Percentiles rank a stretch among this genome's conserved stretches.
phyloP scores from a whole-genome alignment of 2,888 invertebrate species.

The Anthoptus insignis region DNA sequence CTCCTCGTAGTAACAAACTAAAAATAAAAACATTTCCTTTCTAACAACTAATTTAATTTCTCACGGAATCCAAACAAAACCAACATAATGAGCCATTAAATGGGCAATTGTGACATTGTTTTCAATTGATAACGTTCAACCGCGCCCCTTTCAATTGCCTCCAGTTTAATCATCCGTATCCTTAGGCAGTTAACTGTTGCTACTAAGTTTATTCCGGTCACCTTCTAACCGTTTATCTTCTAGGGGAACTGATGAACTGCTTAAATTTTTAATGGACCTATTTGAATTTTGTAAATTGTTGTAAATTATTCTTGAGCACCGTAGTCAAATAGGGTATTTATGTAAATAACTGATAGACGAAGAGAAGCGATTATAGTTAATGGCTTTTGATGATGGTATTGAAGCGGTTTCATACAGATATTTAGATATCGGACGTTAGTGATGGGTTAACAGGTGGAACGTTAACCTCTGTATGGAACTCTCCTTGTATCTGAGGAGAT shows the following conservation, averaged over 20 bases:
- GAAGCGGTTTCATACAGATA: too few species aligned
- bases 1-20: neutral
- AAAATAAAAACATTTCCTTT: conserved; percentile 9
- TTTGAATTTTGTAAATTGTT: too few species aligned
- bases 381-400: too few species aligned
- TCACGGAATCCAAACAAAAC: conserved; percentile 8
- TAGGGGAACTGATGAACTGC: conserved; percentile 19
- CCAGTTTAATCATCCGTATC: conserved; percentile 75
- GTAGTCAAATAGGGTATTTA: too few species aligned
- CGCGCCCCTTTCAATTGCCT: conserved; percentile 63
- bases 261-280: neutral
- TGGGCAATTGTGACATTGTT: conserved; percentile 22
- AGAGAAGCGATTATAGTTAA: too few species aligned
- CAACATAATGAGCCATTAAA: conserved; percentile 17
- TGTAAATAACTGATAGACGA: too few species aligned
- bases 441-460: too few species aligned
- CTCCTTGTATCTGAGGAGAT: too few species aligned
- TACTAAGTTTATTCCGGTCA: conserved; percentile 52
- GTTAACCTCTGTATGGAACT: too few species aligned
- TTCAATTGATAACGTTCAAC: conserved; percentile 45
- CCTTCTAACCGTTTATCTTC: conserved; percentile 58
- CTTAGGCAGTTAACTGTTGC: conserved; percentile 65
- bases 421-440: too few species aligned
- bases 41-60: conserved; percentile 8
- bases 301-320: too few species aligned